Evolutionary conservation across 2,113 vertebrate genomes (phyloP).

Genomic region (Dendropsophus ebraccatus): DNA sequence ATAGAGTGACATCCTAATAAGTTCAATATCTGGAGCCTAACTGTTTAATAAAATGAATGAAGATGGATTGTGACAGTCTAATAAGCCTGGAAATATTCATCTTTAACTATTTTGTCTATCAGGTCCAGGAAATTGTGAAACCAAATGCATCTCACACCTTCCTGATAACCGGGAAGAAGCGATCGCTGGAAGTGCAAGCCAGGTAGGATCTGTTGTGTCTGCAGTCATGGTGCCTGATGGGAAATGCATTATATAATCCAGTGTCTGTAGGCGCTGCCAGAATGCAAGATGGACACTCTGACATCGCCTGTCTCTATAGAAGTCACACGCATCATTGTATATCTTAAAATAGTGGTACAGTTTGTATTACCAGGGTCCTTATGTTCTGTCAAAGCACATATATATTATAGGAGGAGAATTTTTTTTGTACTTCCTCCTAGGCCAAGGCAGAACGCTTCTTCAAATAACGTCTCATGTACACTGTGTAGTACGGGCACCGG

Average conservation of each 20-base stretch:
- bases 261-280: not conserved
- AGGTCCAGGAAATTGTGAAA: slow-evolving; percentile 91
- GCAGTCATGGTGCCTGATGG: not conserved
- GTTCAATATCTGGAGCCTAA: not conserved
- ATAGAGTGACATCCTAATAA: not conserved
- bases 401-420: no score
- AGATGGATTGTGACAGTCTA: not conserved
- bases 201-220: slow-evolving; percentile 76
- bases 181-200: slow-evolving; percentile 90
- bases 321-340: not conserved
- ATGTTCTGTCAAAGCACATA: not conserved
- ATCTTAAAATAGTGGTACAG: no score
- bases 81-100: not conserved
- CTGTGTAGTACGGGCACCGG: no score
- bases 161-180: slow-evolving; percentile 85
- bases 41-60: not conserved
- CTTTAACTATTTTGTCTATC: slow-evolving; percentile 50
- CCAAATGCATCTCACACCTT: slow-evolving; percentile 85
- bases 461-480: no score
- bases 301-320: not conserved
- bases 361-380: not conserved
- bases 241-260: not conserved
- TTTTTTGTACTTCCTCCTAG: no score
- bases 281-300: not conserved
- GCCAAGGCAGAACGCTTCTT: no score